Evolutionary conservation across 1,140 invertebrate genomes (phyloP).

Genomic region (Tetramorium parvispinum): DNA sequence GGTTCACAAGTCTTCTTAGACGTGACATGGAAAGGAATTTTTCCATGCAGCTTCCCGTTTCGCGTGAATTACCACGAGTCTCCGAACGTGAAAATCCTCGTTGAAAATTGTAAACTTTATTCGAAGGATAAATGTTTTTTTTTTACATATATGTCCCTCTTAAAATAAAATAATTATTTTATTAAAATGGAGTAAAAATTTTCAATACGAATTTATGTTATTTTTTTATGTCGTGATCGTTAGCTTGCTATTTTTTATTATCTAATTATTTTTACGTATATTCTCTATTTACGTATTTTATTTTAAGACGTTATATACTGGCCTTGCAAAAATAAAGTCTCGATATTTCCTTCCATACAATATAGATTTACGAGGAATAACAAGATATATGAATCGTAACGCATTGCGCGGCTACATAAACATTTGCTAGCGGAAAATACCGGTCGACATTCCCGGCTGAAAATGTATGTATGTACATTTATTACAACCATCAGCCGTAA

Average conservation of each 20-base stretch:
- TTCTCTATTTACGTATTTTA: neutral
- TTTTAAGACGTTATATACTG: neutral
- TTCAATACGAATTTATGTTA: neutral
- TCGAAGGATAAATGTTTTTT: neutral
- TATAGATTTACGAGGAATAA: neutral
- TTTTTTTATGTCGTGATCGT: neutral
- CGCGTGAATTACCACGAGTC: neutral
- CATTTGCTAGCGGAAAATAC: neutral
- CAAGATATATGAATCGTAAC: conserved; percentile 19
- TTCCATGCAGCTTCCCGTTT: conserved; percentile 11
- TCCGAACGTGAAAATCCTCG: neutral
- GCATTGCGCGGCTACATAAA: neutral
- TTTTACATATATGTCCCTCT: neutral
- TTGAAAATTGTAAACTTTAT: neutral
- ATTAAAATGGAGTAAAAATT: neutral
- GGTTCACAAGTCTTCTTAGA: conserved; percentile 39
- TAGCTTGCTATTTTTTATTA: neutral
- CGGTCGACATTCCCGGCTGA: conserved; percentile 10
- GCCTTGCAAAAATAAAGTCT: neutral
- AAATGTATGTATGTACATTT: conserved; percentile 55
- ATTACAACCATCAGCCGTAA: conserved; percentile 37
- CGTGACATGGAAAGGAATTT: conserved; percentile 60
- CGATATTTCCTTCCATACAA: neutral
- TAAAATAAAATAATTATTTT: neutral
- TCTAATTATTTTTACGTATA: neutral